Conservation (phyloP, 2,797 vertebrate genomes). For the Pantherophis alleghaniensis region DNA sequence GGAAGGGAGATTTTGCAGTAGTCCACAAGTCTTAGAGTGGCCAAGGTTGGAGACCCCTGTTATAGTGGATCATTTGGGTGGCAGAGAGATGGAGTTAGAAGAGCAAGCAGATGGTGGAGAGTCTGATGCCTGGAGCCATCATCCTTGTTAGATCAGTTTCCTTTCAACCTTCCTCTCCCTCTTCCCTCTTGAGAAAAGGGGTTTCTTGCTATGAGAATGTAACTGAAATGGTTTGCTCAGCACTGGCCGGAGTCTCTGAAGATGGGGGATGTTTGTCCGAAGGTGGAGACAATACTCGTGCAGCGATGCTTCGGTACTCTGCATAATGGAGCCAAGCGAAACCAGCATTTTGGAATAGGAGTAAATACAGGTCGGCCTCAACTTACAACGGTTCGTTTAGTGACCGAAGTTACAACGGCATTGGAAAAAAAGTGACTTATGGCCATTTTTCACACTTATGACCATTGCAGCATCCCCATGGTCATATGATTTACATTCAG, state of each 20-base stretch:
- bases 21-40: no score
- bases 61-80: not conserved
- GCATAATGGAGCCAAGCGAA: not conserved
- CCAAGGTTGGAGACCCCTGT: not conserved
- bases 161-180: not conserved
- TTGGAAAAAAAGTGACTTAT: no score
- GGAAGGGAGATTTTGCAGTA: no score
- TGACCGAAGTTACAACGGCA: no score
- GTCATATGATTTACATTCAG: no score
- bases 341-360: not conserved
- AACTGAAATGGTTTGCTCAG: not conserved
- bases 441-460: no score
- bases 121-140: not conserved
- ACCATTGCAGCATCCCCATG: no score
- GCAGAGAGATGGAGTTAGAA: not conserved
- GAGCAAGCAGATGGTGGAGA: not conserved
- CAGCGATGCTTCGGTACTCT: not conserved
- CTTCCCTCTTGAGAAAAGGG: not conserved
- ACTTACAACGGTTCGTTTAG: no score
- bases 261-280: not conserved
- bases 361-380: no score
- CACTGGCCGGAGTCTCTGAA: not conserved
- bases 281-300: not conserved
- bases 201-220: not conserved
- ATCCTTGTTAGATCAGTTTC: not conserved